Evolutionary conservation across 2,797 vertebrate genomes (phyloP).

Genomic region (Loriculus beryllinus): DNA sequence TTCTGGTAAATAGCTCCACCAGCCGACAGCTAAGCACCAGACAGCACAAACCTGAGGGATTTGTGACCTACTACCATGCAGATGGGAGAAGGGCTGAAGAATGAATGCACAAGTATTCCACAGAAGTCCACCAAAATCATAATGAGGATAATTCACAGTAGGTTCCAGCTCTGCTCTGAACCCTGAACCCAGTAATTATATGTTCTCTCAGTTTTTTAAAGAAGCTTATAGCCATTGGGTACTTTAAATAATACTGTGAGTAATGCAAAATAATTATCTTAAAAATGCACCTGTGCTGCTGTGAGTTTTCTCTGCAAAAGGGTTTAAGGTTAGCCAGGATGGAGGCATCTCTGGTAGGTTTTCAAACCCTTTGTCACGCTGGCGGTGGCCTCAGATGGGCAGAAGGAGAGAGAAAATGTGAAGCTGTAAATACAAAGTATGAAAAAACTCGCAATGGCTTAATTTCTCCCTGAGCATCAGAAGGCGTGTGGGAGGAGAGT

Average conservation of each 20-base stretch:
- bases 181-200: not conserved
- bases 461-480: not conserved
- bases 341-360: conserved; percentile 14
- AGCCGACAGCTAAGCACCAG: not conserved
- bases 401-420: not conserved
- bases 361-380: not conserved
- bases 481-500: not conserved
- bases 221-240: not conserved
- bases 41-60: not conserved
- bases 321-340: not conserved
- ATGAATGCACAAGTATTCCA: not conserved
- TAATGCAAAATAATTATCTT: not conserved
- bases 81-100: not conserved
- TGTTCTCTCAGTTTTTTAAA: not conserved
- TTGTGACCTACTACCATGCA: not conserved
- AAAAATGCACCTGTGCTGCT: not conserved
- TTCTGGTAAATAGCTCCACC: not conserved
- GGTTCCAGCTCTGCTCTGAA: not conserved
- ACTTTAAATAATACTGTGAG: not conserved
- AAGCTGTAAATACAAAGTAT: not conserved
- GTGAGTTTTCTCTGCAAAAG: not conserved
- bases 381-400: conserved; percentile 17
- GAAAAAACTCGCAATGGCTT: accelerated
- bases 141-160: not conserved
- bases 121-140: not conserved